Conservation (phyloP, 2,797 vertebrate genomes). For the Dermochelys coriacea region DNA sequence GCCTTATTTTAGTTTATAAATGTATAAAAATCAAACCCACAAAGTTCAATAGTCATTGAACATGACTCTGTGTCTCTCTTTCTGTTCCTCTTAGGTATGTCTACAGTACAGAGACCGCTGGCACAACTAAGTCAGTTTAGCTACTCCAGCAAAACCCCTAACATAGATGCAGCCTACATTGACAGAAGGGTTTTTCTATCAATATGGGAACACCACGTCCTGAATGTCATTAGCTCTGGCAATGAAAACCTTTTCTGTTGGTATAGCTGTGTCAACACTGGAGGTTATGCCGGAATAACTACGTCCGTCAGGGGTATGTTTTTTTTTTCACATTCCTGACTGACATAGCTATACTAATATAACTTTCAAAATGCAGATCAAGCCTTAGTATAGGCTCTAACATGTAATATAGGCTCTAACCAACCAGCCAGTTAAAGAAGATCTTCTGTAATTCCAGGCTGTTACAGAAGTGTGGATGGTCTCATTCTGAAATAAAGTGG, state of each 20-base stretch:
- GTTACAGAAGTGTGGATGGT: not conserved
- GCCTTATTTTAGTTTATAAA: not conserved
- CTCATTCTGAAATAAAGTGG: not conserved
- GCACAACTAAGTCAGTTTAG: not conserved
- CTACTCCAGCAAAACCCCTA: not conserved
- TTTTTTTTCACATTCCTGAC: not conserved
- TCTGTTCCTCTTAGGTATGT: not conserved
- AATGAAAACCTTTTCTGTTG: no score
- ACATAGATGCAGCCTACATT: no score
- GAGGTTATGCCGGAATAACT: not conserved
- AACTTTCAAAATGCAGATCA: not conserved
- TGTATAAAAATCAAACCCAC: not conserved
- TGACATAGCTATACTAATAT: not conserved
- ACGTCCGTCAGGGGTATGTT: not conserved
- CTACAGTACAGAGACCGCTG: not conserved
- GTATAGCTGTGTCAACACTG: not conserved
- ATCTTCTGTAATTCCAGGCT: not conserved
- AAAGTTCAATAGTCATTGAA: not conserved
- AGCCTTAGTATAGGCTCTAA: not conserved
- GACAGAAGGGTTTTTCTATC: not conserved
- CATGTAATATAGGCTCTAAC: not conserved
- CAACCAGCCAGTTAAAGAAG: not conserved
- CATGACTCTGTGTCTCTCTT: not conserved
- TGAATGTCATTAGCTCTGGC: not conserved
- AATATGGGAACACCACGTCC: not conserved